Conservation (phyloP, 2,113 vertebrate species). For the Ammodytes dubius region DNA sequence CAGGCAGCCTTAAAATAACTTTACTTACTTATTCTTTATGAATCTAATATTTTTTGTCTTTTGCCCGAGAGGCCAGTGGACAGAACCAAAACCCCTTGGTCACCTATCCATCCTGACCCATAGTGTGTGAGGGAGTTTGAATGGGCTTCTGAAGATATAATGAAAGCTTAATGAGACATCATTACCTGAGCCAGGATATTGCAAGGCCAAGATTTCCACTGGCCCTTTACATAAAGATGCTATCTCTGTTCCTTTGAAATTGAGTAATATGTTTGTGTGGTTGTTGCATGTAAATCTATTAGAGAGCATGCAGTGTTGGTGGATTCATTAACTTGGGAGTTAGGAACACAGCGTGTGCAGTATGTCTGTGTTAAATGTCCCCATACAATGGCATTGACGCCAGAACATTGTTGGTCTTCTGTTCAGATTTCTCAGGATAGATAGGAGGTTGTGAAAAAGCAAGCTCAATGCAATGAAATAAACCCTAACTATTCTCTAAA, state of each 20-base stretch:
- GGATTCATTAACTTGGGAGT: neutral
- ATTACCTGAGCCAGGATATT: neutral
- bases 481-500: neutral
- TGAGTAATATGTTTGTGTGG: neutral
- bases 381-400: neutral
- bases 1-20: neutral
- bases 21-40: neutral
- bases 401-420: neutral
- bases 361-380: neutral
- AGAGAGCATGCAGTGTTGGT: neutral
- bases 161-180: neutral
- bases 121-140: constrained; percentile 18
- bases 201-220: neutral
- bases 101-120: neutral
- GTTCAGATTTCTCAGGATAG: neutral
- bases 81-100: neutral
- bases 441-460: neutral
- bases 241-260: neutral
- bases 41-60: neutral
- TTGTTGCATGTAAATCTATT: neutral
- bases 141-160: neutral
- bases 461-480: neutral
- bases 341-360: neutral
- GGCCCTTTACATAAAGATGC: neutral
- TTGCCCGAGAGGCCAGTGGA: neutral